phyloP scores from a whole-genome alignment of 2,113 vertebrate species.

The Clupea harengus region DNA sequence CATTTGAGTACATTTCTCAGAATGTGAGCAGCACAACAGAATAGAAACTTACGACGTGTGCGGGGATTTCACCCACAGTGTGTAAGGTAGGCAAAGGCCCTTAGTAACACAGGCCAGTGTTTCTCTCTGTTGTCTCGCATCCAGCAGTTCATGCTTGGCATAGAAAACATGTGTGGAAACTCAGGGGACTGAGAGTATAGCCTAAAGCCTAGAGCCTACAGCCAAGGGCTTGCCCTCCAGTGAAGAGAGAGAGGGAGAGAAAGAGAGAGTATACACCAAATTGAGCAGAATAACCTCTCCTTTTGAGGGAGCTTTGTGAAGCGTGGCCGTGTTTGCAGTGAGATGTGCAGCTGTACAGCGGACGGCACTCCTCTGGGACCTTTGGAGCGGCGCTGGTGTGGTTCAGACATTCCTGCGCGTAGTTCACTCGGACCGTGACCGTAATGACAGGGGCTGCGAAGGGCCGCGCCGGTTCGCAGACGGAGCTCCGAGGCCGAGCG shows the following conservation, averaged over 20 bases:
- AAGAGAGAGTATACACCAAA: conserved; percentile 22
- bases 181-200: not conserved
- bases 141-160: not conserved
- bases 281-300: conserved; percentile 39
- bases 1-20: not conserved
- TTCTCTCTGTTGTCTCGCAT: not conserved
- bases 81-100: not conserved
- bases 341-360: conserved; percentile 16
- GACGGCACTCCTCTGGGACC: conserved; percentile 13
- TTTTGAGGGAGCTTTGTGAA: conserved; percentile 27
- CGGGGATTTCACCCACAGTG: not conserved
- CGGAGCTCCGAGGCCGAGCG: not conserved
- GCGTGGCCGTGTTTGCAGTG: conserved; percentile 37
- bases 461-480: not conserved
- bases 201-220: not conserved
- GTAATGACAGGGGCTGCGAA: conserved; percentile 51
- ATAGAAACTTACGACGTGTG: not conserved
- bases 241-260: not conserved
- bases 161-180: not conserved
- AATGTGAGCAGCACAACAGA: not conserved
- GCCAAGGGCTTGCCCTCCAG: not conserved
- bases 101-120: not conserved
- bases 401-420: conserved; percentile 47
- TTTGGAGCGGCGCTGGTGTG: conserved; percentile 35
- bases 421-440: conserved; percentile 35